Percentiles rank a stretch among this genome's conserved stretches.
Evolutionary conservation across 2,113 vertebrate species (phyloP).

Genomic region (Todiramphus chloris): DNA sequence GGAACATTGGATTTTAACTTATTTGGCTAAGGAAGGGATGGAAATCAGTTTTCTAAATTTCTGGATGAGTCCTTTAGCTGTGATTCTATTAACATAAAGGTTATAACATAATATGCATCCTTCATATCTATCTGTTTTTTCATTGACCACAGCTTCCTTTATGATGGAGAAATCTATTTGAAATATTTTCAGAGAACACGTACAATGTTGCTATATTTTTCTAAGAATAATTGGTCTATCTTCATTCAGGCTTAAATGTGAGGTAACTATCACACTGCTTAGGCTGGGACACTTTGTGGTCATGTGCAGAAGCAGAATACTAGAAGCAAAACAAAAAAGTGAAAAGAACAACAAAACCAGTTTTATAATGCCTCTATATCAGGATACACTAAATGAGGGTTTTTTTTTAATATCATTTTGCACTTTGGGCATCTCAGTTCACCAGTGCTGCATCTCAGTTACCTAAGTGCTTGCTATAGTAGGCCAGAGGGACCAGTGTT

Average conservation of each 20-base stretch:
- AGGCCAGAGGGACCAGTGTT: neutral
- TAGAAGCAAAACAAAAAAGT: neutral
- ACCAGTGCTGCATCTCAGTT: neutral
- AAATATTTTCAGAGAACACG: neutral
- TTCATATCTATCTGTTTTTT: neutral
- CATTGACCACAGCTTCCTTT: neutral
- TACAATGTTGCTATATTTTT: neutral
- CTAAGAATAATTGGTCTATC: neutral
- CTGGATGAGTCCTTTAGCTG: neutral
- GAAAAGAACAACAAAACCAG: no score
- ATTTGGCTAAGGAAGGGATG: neutral
- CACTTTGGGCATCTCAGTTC: neutral
- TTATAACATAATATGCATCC: neutral
- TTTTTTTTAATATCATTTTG: neutral
- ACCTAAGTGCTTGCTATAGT: neutral
- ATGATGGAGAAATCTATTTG: neutral
- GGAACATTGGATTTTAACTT: neutral
- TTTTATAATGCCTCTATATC: neutral
- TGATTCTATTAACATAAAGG: neutral
- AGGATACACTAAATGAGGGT: neutral
- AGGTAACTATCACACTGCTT: neutral
- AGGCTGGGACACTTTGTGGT: neutral
- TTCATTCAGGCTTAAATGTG: neutral
- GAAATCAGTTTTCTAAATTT: neutral
- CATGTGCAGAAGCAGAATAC: neutral